phyloP scores from a whole-genome alignment of 2,888 invertebrate species.

The Aelia acuminata region DNA sequence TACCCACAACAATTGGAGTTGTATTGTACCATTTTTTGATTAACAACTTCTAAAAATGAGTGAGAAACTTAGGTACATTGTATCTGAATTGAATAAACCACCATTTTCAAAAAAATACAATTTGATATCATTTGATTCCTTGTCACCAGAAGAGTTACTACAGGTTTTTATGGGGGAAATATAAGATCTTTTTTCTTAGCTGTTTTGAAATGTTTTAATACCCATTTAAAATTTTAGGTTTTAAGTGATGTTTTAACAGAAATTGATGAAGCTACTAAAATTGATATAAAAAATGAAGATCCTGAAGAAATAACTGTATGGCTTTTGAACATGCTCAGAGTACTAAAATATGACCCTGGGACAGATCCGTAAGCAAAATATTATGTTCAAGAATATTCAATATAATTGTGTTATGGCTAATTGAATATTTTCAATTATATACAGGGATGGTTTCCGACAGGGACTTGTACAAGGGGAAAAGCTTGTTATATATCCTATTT shows the following conservation, averaged over 20 bases:
- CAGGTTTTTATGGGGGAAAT: constrained; percentile 71
- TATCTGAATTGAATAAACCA: constrained; percentile 81
- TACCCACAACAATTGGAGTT: not conserved
- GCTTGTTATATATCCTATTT: constrained; percentile 80
- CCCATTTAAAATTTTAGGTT: constrained; percentile 69
- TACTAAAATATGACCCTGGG: constrained; percentile 85
- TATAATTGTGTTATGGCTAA: constrained; percentile 19
- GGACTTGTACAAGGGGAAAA: constrained; percentile 82
- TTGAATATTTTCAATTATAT: not conserved
- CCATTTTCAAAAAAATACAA: constrained; percentile 83
- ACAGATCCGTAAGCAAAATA: constrained; percentile 70
- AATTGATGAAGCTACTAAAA: constrained; percentile 79
- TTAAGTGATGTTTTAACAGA: constrained; percentile 82
- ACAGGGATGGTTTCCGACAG: constrained; percentile 74
- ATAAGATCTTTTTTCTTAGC: not conserved
- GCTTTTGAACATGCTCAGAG: constrained; percentile 79
- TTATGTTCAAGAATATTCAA: not conserved
- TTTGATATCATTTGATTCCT: constrained; percentile 86
- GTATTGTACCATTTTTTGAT: not conserved
- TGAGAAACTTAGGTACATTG: constrained; percentile 78
- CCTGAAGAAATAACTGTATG: constrained; percentile 83
- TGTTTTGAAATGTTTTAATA: not conserved
- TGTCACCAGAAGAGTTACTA: constrained; percentile 81
- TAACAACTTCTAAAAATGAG: constrained; percentile 71
- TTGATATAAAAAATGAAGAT: constrained; percentile 82